Percentiles rank a stretch among this genome's conserved stretches.
phyloP scores from a whole-genome alignment of 2,113 vertebrate genomes.

The Desmodus rotundus region DNA sequence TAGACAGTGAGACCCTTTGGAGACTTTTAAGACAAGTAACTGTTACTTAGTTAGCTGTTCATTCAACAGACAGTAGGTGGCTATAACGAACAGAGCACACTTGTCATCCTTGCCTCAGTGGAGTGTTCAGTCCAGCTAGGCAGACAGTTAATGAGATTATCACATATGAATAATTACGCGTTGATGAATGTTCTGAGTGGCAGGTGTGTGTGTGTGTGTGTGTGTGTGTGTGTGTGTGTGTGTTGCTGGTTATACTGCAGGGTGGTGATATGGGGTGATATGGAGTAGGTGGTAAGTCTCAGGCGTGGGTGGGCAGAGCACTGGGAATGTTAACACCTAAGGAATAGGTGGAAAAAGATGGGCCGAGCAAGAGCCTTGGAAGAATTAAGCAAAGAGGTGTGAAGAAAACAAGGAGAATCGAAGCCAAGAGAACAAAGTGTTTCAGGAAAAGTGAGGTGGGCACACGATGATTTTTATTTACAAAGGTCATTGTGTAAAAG shows the following conservation, averaged over 20 bases:
- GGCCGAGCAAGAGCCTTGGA: neutral
- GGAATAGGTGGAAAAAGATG: neutral
- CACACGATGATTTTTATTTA: neutral
- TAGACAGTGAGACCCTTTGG: neutral
- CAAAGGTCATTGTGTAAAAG: neutral
- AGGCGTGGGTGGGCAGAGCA: neutral
- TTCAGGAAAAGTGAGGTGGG: neutral
- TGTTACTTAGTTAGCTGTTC: neutral
- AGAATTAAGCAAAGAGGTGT: neutral
- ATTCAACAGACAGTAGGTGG: neutral
- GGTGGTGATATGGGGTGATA: neutral
- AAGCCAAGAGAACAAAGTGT: neutral
- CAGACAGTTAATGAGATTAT: neutral
- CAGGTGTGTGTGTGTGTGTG: no score
- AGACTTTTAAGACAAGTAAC: neutral
- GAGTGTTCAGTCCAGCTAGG: neutral
- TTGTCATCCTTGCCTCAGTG: neutral
- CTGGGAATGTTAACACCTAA: neutral
- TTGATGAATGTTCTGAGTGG: neutral
- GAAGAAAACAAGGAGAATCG: neutral
- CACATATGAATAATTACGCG: neutral
- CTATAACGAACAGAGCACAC: neutral
- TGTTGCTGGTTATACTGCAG: rapidly evolving
- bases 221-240: neutral
- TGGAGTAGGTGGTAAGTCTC: neutral